Evolutionary conservation across 2,113 vertebrate genomes (phyloP).

Genomic region (Oncorhynchus masou): DNA sequence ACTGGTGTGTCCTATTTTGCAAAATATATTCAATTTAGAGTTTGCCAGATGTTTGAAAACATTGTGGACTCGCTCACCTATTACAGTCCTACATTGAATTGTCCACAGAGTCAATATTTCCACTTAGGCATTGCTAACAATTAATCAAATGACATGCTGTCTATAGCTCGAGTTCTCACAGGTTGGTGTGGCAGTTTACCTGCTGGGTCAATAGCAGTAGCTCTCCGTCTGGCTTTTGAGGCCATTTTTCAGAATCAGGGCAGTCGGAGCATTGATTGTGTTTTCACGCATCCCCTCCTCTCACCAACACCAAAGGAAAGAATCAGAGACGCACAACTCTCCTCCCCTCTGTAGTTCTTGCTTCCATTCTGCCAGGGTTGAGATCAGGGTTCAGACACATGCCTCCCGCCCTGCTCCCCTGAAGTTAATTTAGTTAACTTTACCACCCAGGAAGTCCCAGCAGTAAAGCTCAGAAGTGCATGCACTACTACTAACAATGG

Average conservation of each 20-base stretch:
- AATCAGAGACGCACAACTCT: not conserved
- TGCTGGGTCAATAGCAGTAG: not conserved
- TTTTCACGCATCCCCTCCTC: too few relatives aligned
- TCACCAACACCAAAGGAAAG: not conserved
- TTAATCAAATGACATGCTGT: not conserved
- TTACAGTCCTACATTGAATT: too few relatives aligned
- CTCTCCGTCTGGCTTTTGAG: not conserved
- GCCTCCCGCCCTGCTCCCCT: constrained; percentile 58
- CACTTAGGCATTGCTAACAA: not conserved
- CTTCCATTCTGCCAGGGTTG: constrained; percentile 32
- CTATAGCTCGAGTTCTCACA: not conserved
- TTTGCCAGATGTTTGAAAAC: too few relatives aligned
- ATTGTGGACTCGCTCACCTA: too few relatives aligned
- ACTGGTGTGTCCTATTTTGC: too few relatives aligned
- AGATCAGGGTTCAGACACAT: constrained; percentile 50
- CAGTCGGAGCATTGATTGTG: not conserved
- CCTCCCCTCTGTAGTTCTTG: not conserved
- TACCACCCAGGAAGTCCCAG: constrained; percentile 59
- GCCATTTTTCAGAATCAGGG: too few relatives aligned
- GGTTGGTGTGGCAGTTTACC: not conserved
- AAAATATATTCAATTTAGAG: too few relatives aligned
- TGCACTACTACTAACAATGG: constrained; percentile 58
- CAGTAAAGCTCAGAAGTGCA: constrained; percentile 1
- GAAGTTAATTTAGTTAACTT: constrained; percentile 73
- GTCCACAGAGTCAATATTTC: too few relatives aligned